Evolutionary conservation across 2,113 vertebrate species (phyloP), one percentile per base, ranked within the genome.

Genomic region (Hymenochirus boettgeri): DNA sequence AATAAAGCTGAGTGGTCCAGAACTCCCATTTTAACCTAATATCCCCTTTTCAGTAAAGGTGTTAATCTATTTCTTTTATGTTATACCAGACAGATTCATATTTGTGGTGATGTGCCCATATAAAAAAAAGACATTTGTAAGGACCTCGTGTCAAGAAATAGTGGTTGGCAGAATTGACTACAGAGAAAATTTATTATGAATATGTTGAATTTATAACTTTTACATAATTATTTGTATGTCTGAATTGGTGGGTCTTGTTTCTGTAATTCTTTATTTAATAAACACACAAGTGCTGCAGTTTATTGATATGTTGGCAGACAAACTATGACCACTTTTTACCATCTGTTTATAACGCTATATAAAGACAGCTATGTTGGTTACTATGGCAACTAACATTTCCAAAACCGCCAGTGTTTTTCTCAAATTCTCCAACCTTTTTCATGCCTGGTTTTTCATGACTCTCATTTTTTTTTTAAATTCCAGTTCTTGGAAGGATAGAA

Each of bases 341-440:
- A 89, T 89, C 86, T 90, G 87, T 85, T 89, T 89, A 89, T 86
- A 85, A 84, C 81, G 83, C 87, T 89, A 88, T 88, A 88, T 86
- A 89, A 88, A 88, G 85, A 86, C 76, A 78, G 80, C 78, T 80
- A 79, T 78, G 72, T 79, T 80, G 73, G 86, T 89, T 86, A 76
- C 77, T 74, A 73, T 80, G 74, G 87, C 79, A 85, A 89, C 86
- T 73, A 77, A 74, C 85, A 82, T 83, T 88, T 83, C 80, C 77
- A 79, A 85, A 85, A 81, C 82, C 83, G 77, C 69, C 64, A 87
- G 71, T 88, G 75, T 85, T 88, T 87, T 79, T 81, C 87, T 82
- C 82, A 85, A 85, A 81, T 82, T 76, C 77, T 66, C 74, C 77
- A 73, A 79, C 76, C 15, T 82, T 83, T 82, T 80, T 79, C 74